Base-by-base conservation (phyloP, 37 sponge, comb jelly and placozoan genomes). In the Halisarca cf. caerulea region DNA sequence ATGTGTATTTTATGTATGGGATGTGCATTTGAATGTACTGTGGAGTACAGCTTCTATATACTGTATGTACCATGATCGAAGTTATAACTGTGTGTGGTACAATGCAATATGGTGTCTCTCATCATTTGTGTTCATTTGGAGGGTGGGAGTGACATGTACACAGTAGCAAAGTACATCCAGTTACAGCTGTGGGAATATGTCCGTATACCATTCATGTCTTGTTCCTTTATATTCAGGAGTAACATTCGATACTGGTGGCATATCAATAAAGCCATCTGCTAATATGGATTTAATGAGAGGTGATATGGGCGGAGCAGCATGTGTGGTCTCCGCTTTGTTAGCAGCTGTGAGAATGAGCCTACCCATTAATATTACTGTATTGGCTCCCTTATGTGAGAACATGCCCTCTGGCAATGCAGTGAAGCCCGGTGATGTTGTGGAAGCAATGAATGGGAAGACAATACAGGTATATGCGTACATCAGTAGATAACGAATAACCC, bases 261-360 rank as follows among this genome's bases (percentile, higher is more conserved):
- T 93, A 37, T 93, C 94, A 36, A 92, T 98, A 58, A 98, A 98
- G 68, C 98, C 98, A 0, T 66, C 98, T 33, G 81, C 94, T 68
- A 77, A 82, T 14, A 98, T 98, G 98, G 90, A 86, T 2, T 39
- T 83, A 15, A 98, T 98, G 98, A 83, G 87, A 41, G 98, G 88
- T 35, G 98, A 98, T 72, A 98, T 98, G 98, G 94, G 96, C 23
- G 98, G 98, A 28, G 98, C 96, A 17, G 98, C 98, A 0, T 80
- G 85, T 66, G 94, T 92, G 47, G 84, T 84, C 66, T 85, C 89
- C 9, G 59, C 94, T 21, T 37, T 91, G 59, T 23, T 85, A 20
- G 98, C 92, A 53, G 66, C 84, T 18, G 91, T 92, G 2, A 39
- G 78, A 34, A 89, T 98, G 34, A 53, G 74, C 9, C 55, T 86